Evolutionary conservation across 30 jellyfish, hydroid and myxozoan genomes (phyloP), one percentile per base, ranked within the genome.

Genomic region (Catostylus mosaicus): DNA sequence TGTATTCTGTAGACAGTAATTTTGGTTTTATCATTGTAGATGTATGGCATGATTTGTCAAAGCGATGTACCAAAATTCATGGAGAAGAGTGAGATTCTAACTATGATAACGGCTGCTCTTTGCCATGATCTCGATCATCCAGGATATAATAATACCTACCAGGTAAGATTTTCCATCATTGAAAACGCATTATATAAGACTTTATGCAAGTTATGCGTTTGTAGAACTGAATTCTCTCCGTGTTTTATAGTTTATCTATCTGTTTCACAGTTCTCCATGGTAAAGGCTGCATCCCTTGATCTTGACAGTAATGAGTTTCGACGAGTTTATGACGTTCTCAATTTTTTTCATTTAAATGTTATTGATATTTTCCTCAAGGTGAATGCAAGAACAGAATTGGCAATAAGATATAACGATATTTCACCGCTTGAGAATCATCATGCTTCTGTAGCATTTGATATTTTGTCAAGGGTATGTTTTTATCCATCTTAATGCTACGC

Each of bases 91-190:
- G 99, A 94, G 52, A 95, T 94, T 50, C 85, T 94, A 22, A 56
- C 93, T 10, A 88, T 94, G 99, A 62, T 94, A 19, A 96, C 96
- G 11, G 91, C 99, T 19, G 99, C 99, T 11, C 77, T 94, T 16
- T 94, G 99, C 73, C 99, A 94, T 74, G 99, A 94, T 68, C 90
- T 94, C 35, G 99, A 94, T 57, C 99, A 94, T 61, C 99, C 99
- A 0, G 99, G 99, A 24, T 89, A 94, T 83, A 94, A 94, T 65
- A 94, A 94, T 37, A 80, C 59, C 43, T 94, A 94, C 50, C 99
- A 94, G 91, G 99, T 94, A 43, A 5, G 80, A 8, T 1, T 10
- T 9, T 51, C 29, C 8, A 43, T n/a, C n/a, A n/a, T n/a, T n/a
- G n/a, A n/a, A n/a, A n/a, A n/a, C n/a, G n/a, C n/a, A n/a, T n/a